phyloP scores from a whole-genome alignment of 1,140 invertebrate genomes.

The Globodera rostochiensis region DNA sequence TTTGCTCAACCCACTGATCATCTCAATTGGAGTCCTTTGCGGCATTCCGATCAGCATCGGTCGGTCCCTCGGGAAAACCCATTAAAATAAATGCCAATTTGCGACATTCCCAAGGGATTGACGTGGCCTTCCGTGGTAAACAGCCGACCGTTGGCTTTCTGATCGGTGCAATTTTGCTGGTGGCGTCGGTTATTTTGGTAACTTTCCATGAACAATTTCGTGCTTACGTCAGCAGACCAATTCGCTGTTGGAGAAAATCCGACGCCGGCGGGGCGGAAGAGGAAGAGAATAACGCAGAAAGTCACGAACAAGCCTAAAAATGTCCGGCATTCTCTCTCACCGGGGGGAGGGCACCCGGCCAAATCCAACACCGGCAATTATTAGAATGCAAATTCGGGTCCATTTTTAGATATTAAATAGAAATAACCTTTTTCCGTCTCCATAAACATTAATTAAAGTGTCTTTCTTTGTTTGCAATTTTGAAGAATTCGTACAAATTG shows the following conservation, averaged over 20 bases:
- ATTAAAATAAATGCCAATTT: not conserved
- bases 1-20: constrained; percentile 52
- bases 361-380: too few relatives aligned
- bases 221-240: not conserved
- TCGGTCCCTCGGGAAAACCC: constrained; percentile 16
- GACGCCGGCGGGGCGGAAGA: not conserved
- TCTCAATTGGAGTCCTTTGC: constrained; percentile 60
- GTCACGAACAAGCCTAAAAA: too few relatives aligned
- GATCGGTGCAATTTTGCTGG: constrained; percentile 48
- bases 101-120: constrained; percentile 45
- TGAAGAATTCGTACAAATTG: too few relatives aligned
- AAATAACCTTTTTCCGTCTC: too few relatives aligned
- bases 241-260: not conserved
- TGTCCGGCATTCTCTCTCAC: too few relatives aligned
- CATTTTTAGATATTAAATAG: too few relatives aligned
- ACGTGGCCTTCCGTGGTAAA: constrained; percentile 51
- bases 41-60: constrained; percentile 60
- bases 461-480: too few relatives aligned
- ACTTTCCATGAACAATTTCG: constrained; percentile 38
- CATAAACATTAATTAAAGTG: too few relatives aligned
- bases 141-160: constrained; percentile 46
- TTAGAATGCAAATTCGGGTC: too few relatives aligned
- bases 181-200: constrained; percentile 53
- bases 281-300: not conserved
- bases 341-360: too few relatives aligned